A percentile compares a stretch with the other conserved stretches of the same genome.
phyloP scores from a whole-genome alignment of 64 coral and sea anemone species.

The Montipora sp. region DNA sequence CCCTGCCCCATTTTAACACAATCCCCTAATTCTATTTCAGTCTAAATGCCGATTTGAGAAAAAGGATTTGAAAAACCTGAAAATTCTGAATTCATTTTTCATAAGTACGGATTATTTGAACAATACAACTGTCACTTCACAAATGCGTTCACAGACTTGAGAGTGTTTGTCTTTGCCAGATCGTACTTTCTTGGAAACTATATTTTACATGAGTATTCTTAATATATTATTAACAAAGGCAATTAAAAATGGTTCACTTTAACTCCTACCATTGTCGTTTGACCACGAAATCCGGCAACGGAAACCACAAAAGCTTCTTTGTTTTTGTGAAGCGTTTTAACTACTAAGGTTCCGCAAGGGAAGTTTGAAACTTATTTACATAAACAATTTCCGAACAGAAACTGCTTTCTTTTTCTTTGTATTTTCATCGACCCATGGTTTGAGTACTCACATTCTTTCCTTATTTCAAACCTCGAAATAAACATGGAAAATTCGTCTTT shows the following conservation, averaged over 20 bases:
- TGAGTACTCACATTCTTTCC: background rate
- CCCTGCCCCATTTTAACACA: no score
- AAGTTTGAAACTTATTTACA: background rate
- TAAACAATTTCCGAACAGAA: constrained; percentile 33
- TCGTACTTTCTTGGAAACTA: background rate
- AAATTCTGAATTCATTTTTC: background rate
- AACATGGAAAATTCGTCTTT: background rate
- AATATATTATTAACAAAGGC: background rate
- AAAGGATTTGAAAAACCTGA: background rate
- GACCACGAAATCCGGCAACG: background rate
- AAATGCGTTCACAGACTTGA: background rate
- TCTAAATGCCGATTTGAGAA: background rate
- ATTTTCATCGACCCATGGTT: background rate
- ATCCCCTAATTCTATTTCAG: no score
- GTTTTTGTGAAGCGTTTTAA: background rate
- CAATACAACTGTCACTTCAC: background rate
- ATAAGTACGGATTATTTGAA: background rate
- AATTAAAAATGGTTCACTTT: background rate
- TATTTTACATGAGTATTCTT: background rate
- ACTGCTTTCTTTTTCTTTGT: background rate
- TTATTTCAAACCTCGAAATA: background rate
- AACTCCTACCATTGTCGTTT: background rate
- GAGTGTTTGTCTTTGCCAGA: background rate
- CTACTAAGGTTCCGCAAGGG: constrained; percentile 36
- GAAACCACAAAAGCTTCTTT: constrained; percentile 34